Evolutionary conservation across 2,888 invertebrate species (phyloP).

Genomic region (Galerucella nymphaeae): DNA sequence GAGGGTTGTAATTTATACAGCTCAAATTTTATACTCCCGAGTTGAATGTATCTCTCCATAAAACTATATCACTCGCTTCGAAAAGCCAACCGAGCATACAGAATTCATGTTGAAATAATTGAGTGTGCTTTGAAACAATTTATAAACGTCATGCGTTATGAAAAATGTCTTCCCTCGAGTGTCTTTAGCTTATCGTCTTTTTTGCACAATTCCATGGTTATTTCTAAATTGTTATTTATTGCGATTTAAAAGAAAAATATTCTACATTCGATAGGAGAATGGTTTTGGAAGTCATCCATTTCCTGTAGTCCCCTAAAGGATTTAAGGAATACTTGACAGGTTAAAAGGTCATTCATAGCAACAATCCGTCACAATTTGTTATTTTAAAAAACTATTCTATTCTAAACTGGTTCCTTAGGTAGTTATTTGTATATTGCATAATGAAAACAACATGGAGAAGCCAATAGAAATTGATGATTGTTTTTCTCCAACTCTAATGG

Average conservation of each 20-base stretch:
- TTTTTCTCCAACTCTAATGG: too few relatives aligned
- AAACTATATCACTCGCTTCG: background rate
- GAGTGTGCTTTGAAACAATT: slow-evolving; percentile 36
- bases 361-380: too few relatives aligned
- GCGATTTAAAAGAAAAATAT: slow-evolving; percentile 20
- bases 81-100: slow-evolving; percentile 15
- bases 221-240: slow-evolving; percentile 34
- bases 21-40: background rate
- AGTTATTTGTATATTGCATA: too few relatives aligned
- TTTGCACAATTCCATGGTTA: slow-evolving; percentile 26
- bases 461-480: too few relatives aligned
- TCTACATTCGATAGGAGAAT: slow-evolving; percentile 1
- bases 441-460: too few relatives aligned
- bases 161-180: slow-evolving; percentile 33
- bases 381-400: too few relatives aligned
- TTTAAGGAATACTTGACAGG: background rate
- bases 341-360: background rate
- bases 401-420: too few relatives aligned
- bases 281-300: slow-evolving; percentile 15
- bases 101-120: slow-evolving; percentile 35
- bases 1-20: background rate
- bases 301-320: background rate
- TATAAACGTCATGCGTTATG: slow-evolving; percentile 36
- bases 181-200: slow-evolving; percentile 33
- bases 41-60: background rate